Evolutionary conservation across 2,797 vertebrate species (phyloP).

Genomic region (Acanthis flammea): DNA sequence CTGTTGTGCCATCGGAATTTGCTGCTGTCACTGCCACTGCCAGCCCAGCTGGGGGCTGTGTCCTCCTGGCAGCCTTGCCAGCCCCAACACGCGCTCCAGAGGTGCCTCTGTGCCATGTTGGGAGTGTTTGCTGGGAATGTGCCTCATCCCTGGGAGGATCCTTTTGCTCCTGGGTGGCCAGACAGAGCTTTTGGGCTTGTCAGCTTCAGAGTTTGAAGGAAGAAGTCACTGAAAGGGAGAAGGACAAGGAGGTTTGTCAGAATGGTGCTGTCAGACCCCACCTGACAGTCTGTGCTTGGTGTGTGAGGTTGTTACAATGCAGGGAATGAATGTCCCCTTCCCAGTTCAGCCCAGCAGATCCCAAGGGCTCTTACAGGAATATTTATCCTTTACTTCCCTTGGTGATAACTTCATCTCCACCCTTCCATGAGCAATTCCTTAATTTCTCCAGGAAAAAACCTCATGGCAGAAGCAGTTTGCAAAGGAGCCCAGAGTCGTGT

Average conservation of each 20-base stretch:
- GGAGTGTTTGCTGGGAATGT: neutral
- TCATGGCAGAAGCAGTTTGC: neutral
- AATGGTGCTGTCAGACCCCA: neutral
- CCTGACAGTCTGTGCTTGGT: neutral
- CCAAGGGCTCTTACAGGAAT: neutral
- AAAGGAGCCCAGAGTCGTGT: neutral
- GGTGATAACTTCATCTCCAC: neutral
- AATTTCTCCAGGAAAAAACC: neutral
- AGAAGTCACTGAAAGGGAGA: neutral
- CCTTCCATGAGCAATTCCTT: too few relatives aligned
- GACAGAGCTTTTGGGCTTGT: too few relatives aligned
- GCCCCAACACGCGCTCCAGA: neutral
- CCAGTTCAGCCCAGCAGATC: neutral
- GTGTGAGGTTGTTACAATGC: too few relatives aligned
- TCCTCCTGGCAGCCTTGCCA: neutral
- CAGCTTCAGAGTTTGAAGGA: neutral
- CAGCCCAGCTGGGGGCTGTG: neutral
- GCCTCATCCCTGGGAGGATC: neutral
- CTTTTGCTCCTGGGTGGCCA: neutral
- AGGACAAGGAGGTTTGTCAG: neutral
- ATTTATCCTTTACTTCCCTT: neutral
- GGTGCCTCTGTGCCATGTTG: neutral
- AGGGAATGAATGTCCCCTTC: neutral
- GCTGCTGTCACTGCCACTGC: neutral
- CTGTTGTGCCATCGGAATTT: neutral